Conservation (phyloP, 2,113 vertebrate species). For the Riparia riparia region DNA sequence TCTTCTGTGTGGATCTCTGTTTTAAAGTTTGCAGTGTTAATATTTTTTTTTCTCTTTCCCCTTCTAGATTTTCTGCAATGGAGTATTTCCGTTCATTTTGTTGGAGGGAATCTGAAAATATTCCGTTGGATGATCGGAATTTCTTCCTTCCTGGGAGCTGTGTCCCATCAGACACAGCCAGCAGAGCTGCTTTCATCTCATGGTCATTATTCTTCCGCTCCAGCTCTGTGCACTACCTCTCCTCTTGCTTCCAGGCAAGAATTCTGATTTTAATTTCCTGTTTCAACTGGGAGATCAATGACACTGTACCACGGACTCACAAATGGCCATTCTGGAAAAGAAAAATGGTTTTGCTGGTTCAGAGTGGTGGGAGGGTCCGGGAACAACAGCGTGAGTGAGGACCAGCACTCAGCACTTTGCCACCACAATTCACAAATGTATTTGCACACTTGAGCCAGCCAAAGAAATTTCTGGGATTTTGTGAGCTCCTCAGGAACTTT, state of each 20-base stretch:
- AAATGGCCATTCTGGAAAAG: not conserved
- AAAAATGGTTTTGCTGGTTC: not conserved
- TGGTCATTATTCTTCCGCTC: not conserved
- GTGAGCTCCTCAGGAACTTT: not conserved
- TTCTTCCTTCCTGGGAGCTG: not conserved
- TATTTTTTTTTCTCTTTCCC: not conserved
- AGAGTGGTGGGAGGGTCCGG: not conserved
- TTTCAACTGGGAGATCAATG: not conserved
- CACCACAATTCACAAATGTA: rapidly evolving
- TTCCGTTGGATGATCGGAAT: not conserved
- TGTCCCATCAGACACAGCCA: not conserved
- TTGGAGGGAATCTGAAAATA: not conserved
- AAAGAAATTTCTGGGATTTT: not conserved
- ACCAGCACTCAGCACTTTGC: not conserved
- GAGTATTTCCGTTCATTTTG: not conserved
- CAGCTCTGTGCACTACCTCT: not conserved
- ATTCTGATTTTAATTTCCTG: not conserved
- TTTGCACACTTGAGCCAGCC: not conserved
- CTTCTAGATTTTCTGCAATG: not conserved
- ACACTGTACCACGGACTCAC: rapidly evolving
- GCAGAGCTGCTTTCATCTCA: not conserved
- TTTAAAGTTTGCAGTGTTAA: not conserved
- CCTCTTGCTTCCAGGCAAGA: not conserved
- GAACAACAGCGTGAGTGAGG: not conserved
- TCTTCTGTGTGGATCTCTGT: not conserved